Conservation (phyloP, 2,113 vertebrate species). For the Elaphurus davidianus region DNA sequence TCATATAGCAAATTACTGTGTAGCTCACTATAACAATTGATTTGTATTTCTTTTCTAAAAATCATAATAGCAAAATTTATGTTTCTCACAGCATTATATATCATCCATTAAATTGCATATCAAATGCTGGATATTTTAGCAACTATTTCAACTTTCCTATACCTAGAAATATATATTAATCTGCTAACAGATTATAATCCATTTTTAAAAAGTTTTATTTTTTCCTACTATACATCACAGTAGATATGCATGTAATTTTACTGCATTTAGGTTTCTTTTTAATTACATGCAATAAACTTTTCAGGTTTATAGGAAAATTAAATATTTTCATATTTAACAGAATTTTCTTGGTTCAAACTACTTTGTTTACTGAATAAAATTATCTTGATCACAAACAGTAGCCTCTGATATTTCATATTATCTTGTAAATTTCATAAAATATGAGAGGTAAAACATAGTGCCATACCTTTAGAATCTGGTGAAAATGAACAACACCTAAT, state of each 20-base stretch:
- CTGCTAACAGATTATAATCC: neutral
- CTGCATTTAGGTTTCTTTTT: neutral
- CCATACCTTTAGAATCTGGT: neutral
- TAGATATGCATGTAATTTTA: neutral
- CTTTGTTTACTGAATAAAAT: neutral
- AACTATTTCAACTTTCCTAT: neutral
- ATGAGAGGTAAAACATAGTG: neutral
- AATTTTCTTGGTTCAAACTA: neutral
- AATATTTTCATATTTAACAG: neutral
- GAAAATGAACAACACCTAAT: neutral
- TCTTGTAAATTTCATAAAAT: neutral
- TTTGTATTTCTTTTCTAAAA: neutral
- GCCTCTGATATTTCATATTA: neutral
- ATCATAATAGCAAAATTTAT: neutral
- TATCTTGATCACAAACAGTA: neutral
- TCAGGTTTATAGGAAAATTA: neutral
- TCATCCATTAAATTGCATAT: neutral
- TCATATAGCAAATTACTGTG: neutral
- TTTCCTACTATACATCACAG: neutral
- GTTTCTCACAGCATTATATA: neutral
- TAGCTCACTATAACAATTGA: neutral
- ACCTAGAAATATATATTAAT: neutral
- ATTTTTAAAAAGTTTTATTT: slow-evolving; percentile 1
- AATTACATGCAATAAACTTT: neutral
- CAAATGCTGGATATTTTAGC: neutral